Evolutionary conservation across 1,140 invertebrate species (phyloP), one percentile per base, ranked within the genome.

Genomic region (Dendroctonus ponderosae): DNA sequence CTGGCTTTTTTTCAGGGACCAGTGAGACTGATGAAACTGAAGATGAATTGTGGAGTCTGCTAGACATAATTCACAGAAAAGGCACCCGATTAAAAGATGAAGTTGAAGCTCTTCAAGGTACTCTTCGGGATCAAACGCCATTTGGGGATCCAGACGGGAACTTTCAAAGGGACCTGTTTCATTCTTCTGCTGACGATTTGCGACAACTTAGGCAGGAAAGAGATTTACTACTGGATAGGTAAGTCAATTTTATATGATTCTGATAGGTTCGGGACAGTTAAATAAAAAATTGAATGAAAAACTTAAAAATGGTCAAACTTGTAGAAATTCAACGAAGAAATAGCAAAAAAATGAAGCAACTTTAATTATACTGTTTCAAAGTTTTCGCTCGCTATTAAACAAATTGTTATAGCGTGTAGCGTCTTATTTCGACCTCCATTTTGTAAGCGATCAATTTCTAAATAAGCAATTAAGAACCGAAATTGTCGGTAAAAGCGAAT

Each of bases 11-110:
- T 26, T 26, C 51, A 67, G 66, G 61, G 5, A 54, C 51, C 6
- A 60, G 63, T 6, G 73, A 78, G 6, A 60, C 78, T 46, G 77
- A 82, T 63, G 85, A 87, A 64, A 82, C 83, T 12, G 90, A 93
- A 76, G 91, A 93, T 74, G 92, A 94, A 73, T 81, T 94, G 8
- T 91, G 90, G 86, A 90, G 91, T 69, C 81, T 94, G 38, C 81
- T 94, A 56, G 91, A 94, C 75, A 88, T 92, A 68, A 93, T 93
- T 70, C 90, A 94, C 68, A 80, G 87, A 37, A 91, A 91, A 71
- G 91, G 90, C 0, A 87, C 86, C 12, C 82, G 87, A 44, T 82
- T 93, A 70, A 84, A 90, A 66, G 86, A 91, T 63, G 91, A 93
- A 74, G 86, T 89, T 14, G 87, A 89, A 66, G 81, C 81, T 37